Evolutionary conservation across 2,113 vertebrate genomes (phyloP).

Genomic region (Ciconia maguari): DNA sequence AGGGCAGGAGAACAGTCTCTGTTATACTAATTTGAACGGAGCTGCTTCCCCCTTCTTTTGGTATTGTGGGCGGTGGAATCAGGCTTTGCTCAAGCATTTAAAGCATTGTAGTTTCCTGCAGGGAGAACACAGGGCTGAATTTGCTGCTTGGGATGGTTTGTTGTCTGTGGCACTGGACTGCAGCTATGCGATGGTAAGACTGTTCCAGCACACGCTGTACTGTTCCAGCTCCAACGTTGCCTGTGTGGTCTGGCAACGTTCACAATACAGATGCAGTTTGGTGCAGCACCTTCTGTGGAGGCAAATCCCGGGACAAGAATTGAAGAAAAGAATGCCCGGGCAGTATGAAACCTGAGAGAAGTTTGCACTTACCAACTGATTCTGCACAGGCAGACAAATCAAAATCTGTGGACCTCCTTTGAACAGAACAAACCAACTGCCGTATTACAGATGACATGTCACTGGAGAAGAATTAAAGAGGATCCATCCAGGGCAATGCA

Average conservation of each 20-base stretch:
- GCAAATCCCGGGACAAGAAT: neutral
- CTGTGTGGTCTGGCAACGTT: neutral
- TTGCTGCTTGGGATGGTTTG: neutral
- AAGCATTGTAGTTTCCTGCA: neutral
- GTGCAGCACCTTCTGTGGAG: neutral
- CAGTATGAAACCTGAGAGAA: neutral
- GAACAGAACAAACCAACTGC: neutral
- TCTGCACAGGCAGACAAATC: neutral
- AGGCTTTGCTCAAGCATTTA: neutral
- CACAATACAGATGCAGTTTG: neutral
- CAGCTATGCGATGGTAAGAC: neutral
- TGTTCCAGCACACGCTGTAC: neutral
- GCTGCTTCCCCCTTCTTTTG: neutral
- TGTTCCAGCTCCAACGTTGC: neutral
- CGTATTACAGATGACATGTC: fast-evolving
- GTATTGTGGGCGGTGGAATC: neutral
- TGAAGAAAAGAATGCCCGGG: neutral
- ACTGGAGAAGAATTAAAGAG: neutral
- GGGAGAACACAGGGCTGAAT: neutral
- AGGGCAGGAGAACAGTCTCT: neutral
- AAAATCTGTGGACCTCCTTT: neutral
- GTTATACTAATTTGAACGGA: neutral
- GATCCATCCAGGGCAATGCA: neutral
- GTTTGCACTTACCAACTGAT: neutral
- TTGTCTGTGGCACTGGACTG: neutral